phyloP scores from a whole-genome alignment of 2,113 vertebrate species.

The Coptodon rendalli region DNA sequence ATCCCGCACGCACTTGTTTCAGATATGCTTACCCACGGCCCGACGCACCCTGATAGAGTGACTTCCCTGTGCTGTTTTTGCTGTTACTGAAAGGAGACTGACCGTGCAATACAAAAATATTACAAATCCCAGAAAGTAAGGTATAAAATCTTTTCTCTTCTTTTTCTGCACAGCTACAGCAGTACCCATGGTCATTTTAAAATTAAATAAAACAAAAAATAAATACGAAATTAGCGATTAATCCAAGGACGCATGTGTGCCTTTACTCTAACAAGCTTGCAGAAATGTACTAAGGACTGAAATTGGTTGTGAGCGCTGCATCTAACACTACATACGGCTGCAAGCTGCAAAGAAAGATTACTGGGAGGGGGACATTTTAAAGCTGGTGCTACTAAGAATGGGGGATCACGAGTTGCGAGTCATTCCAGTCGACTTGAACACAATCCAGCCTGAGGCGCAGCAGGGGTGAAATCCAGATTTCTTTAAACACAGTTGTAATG shows the following conservation, averaged over 20 bases:
- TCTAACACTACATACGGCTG: conserved; percentile 34
- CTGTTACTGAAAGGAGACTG: conserved; percentile 55
- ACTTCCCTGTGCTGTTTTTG: neutral
- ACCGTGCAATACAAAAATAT: conserved; percentile 60
- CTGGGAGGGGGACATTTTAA: conserved; percentile 40
- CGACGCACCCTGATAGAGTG: conserved; percentile 47
- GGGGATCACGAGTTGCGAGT: conserved; percentile 58
- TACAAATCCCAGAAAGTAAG: conserved; percentile 64
- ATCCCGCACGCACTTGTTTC: neutral
- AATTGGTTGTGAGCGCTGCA: neutral
- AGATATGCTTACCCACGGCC: conserved; percentile 59
- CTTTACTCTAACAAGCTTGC: neutral
- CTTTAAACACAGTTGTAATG: neutral
- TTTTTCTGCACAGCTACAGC: conserved; percentile 31
- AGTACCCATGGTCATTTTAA: conserved; percentile 30
- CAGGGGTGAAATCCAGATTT: neutral
- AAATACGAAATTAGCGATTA: neutral
- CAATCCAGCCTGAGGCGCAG: conserved; percentile 10
- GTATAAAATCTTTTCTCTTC: conserved; percentile 63
- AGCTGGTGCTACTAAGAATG: neutral
- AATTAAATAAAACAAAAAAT: neutral
- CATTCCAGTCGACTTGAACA: conserved; percentile 49
- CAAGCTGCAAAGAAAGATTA: conserved; percentile 28
- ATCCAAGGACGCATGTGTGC: conserved; percentile 7
- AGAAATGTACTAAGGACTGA: neutral